phyloP scores from a whole-genome alignment of 2,113 vertebrate genomes.

The Gymnorhina tibicen region DNA sequence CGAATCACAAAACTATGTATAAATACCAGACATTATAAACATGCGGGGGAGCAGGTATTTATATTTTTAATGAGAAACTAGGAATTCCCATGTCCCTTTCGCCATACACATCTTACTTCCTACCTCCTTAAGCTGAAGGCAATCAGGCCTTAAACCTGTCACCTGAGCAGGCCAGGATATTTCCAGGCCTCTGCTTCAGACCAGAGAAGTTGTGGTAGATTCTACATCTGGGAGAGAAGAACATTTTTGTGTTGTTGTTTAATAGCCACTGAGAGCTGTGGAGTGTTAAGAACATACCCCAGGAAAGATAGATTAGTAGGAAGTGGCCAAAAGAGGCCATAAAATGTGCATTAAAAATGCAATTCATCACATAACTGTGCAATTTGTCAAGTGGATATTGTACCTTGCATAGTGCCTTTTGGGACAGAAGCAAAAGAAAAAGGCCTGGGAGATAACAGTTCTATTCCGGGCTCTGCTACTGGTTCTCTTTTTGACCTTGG shows the following conservation, averaged over 20 bases:
- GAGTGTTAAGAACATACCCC: slow-evolving; percentile 50
- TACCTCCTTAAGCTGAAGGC: neutral
- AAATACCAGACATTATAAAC: neutral
- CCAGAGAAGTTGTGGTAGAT: neutral
- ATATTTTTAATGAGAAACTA: neutral
- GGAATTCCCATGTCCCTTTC: neutral
- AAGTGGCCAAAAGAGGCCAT: slow-evolving; percentile 60
- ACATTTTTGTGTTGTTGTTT: slow-evolving; percentile 53
- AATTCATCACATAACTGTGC: slow-evolving; percentile 59
- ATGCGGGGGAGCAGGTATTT: neutral
- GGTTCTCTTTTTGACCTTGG: slow-evolving; percentile 51
- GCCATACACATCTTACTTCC: neutral
- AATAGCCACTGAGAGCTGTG: slow-evolving; percentile 28
- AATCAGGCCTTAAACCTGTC: neutral
- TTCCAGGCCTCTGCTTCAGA: neutral
- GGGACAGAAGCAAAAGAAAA: slow-evolving; percentile 55
- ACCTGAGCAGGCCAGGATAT: neutral
- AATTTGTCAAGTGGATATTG: slow-evolving; percentile 63
- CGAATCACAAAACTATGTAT: neutral
- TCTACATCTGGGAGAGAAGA: slow-evolving; percentile 23
- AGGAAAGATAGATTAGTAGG: slow-evolving; percentile 54
- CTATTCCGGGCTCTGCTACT: slow-evolving; percentile 53
- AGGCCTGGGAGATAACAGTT: slow-evolving; percentile 38
- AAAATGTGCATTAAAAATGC: slow-evolving; percentile 64
- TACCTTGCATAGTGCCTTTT: slow-evolving; percentile 48